Conservation (phyloP, 2,888 invertebrate species). For the Drosophila stalkeri region DNA sequence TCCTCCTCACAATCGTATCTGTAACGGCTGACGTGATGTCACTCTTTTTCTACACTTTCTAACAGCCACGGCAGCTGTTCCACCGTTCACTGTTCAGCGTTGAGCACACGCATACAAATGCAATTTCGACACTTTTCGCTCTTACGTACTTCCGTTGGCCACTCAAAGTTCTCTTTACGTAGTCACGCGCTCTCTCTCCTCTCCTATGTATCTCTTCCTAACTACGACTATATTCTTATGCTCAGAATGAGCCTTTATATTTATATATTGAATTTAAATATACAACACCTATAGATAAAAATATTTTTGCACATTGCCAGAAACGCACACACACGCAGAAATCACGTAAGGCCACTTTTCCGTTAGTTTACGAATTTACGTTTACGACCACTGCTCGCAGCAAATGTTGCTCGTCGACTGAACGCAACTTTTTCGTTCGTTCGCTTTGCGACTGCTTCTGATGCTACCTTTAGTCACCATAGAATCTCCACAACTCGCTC, state of each 20-base stretch:
- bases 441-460: slow-evolving; percentile 28
- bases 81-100: slow-evolving; percentile 10
- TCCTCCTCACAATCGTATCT: slow-evolving; percentile 15
- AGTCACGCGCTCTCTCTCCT: slow-evolving; percentile 15
- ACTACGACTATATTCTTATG: slow-evolving; percentile 17
- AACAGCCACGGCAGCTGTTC: slow-evolving; percentile 61
- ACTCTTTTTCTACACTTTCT: slow-evolving; percentile 74
- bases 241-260: slow-evolving; percentile 54
- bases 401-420: slow-evolving; percentile 74
- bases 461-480: slow-evolving; percentile 35
- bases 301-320: slow-evolving; percentile 80
- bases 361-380: slow-evolving; percentile 40
- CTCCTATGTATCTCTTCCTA: slow-evolving; percentile 1
- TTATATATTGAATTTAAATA: slow-evolving; percentile 77
- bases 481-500: slow-evolving; percentile 3
- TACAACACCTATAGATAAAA: slow-evolving; percentile 74
- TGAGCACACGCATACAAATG: slow-evolving; percentile 49
- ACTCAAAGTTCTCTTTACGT: slow-evolving; percentile 24
- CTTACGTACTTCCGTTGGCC: slow-evolving; percentile 52
- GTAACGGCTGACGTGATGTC: slow-evolving; percentile 62
- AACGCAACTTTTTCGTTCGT: slow-evolving; percentile 46
- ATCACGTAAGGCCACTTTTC: slow-evolving; percentile 53
- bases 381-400: slow-evolving; percentile 60
- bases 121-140: slow-evolving; percentile 39
- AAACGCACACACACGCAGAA: slow-evolving; percentile 47